Base-by-base conservation (phyloP, 2,797 vertebrate species). In the Gymnoscopelus microlampas region DNA sequence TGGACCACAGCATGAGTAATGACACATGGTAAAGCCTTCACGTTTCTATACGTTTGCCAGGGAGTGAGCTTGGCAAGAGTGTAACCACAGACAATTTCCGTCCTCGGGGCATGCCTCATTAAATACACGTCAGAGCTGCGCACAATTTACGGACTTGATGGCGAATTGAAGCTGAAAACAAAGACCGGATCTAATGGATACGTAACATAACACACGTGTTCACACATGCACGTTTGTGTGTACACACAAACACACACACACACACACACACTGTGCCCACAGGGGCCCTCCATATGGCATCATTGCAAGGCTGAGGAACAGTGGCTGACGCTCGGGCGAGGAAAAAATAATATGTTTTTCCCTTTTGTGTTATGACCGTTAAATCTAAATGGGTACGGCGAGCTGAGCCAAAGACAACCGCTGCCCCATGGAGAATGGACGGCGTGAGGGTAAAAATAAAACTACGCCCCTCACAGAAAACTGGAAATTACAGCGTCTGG, bases 401-500 rank as follows among this genome's bases (percentile, higher is more conserved):
- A 76, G 68, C 63, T 2, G 68, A 85, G 90, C 90, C 91, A 93
- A 92, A 89, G 71, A 90, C 87, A 92, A 91, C 87, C 84, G 54
- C 79, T 79, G 68, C 76, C 82, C 83, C 86, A 86, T 86, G 73
- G 74, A 83, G 81, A 70, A 87, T 86, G 73, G 74, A 83, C 81
- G 71, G 82, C 79, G 62, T 24, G 58, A 61, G 73, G 85, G 75
- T 78, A 86, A 90, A 90, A 90, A 90, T 86, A 89, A 86, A 90
- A 84, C 82, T 84, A 87, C 84, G 74, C 81, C 87, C 84, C 82
- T 82, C 61, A 8, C 76, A 87, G 79, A 88, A 44, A 90, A 88
- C 26, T 3, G 81, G 81, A 90, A 86, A 92, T 92, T 89, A 91
- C 74, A 81, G 57, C 24, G 71, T 89, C 84, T 87, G 86, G 79